Evolutionary conservation across 2,113 vertebrate species (phyloP), one percentile per base, ranked within the genome.

Genomic region (Oostethus manadensis): DNA sequence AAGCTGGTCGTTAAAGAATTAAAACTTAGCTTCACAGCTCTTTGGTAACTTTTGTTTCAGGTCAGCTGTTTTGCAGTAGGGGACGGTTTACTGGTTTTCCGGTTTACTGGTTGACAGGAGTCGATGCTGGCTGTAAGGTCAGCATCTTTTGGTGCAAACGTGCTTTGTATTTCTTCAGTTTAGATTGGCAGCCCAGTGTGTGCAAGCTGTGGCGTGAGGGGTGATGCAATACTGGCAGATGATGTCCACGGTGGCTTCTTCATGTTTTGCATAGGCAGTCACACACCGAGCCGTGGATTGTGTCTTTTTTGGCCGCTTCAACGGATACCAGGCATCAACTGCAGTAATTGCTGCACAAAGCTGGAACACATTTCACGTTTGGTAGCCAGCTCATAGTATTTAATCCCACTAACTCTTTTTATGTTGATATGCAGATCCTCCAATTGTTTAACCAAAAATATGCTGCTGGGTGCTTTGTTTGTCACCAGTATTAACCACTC

Each of bases 151-250:
- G 29, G 29, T 33, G 29, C 29, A 33, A 33, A 33, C 18, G 10
- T n/a, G 11, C 11, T 23, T 26, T n/a, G n/a, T n/a, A n/a, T 46
- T 10, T 45, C 15, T 21, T 4, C 18, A 1, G 16, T 6, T 18
- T 6, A 0, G 6, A 13, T 29, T 17, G 44, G 10, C 7, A 4
- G 16, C 26, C 4, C 8, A 14, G 13, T n/a, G 6, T 9, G 5
- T 14, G 48, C 48, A 13, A 20, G 15, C 21, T 50, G 23, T 11
- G 38, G 38, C 38, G 9, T 58, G 33, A 1, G 10, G 20, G 81
- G 79, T 87, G 86, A 87, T 59, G 86, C 84, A 87, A 87, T 46
- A 45, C 14, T 8, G 0, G 22, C 60, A 38, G 42, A 58, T 26
- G 16, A 66, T 86, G 82, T 79, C 76, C 54, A 66, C 46, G 5